Base-by-base conservation (phyloP, 2,888 invertebrate species). In the Trilocha varians region DNA sequence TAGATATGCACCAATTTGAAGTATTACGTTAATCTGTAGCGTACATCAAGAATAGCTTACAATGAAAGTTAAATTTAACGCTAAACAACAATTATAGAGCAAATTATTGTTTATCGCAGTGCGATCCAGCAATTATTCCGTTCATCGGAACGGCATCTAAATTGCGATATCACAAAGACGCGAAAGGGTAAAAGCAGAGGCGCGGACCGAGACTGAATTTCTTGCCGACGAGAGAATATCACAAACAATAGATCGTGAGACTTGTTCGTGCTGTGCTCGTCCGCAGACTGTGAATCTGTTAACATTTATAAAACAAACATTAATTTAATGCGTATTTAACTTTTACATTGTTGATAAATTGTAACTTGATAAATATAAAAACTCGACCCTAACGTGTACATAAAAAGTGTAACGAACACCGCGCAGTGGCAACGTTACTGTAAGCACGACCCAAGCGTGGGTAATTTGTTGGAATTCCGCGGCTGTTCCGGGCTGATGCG, bases 191-290 rank as follows among this genome's bases (percentile, higher is more conserved):
- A 78, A 77, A 78, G 78, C 66, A 63, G 69, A 63, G 63, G 63
- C 62, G 63, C 65, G 53, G 63, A 64, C 64, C 61, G 65, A 63
- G 54, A 63, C 65, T 63, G 67, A 71, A 70, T 73, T 70, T 76
- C 72, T 76, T 74, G 66, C 70, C 64, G 59, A 54, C 59, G 62
- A 56, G 60, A 65, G 70, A 76, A 75, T 68, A 66, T 53, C 57
- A 65, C 66, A 75, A 71, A 83, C 82, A 83, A 80, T 78, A 66
- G 75, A 66, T 72, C 80, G 80, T 82, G 82, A 78, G 80, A 83
- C 71, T 67, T 69, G 59, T 65, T 64, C 38, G 38, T 34, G 38
- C 34, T 42, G 25, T 25, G 11, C 58, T 61, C 65, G 61, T 57
- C 62, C 55, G 58, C 57, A 55, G 57, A 57, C 57, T 64, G 61